These are phyloP conservation scores for Metridium senile DNA, from an alignment of 92 coral and sea anemone species.

Conservation along the genomic window DNA sequence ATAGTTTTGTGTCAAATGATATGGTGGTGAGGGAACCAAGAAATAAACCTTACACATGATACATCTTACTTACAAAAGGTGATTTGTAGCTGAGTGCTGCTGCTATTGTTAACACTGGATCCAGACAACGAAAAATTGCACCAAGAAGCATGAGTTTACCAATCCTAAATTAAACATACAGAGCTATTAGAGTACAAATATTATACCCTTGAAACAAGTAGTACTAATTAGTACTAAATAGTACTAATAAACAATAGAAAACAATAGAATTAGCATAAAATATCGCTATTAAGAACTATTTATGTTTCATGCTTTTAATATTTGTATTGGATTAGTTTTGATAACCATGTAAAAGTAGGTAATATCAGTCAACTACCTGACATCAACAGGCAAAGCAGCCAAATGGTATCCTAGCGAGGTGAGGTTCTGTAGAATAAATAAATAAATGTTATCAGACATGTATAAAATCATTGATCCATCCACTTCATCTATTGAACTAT, in stretches of 20 bases:
- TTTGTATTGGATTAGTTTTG: too few relatives aligned
- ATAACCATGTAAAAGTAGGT: too few relatives aligned
- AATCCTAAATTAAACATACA: conserved; percentile 39
- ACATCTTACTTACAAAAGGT: conserved; percentile 70
- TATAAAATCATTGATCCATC: background rate
- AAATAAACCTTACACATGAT: background rate
- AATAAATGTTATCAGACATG: too few relatives aligned
- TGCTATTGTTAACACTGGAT: conserved; percentile 81
- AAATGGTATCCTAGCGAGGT: conserved; percentile 79
- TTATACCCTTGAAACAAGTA: too few relatives aligned
- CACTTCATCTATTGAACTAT: background rate
- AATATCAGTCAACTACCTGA: conserved; percentile 64
- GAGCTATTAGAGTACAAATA: background rate
- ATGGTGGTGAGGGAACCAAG: too few relatives aligned
- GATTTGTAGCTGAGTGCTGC: conserved; percentile 86
- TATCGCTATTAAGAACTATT: too few relatives aligned
- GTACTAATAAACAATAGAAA: too few relatives aligned
- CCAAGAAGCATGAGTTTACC: conserved; percentile 89
- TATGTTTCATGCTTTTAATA: too few relatives aligned
- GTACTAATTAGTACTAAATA: too few relatives aligned
- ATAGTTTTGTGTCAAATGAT: too few relatives aligned
- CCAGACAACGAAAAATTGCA: conserved; percentile 81
- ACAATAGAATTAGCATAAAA: too few relatives aligned
- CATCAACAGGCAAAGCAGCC: conserved; percentile 89
- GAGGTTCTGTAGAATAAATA: conserved; percentile 53